These are phyloP conservation scores for Danionella dracula DNA, from an alignment of 2,797 vertebrate species.

Conservation along the genomic window DNA sequence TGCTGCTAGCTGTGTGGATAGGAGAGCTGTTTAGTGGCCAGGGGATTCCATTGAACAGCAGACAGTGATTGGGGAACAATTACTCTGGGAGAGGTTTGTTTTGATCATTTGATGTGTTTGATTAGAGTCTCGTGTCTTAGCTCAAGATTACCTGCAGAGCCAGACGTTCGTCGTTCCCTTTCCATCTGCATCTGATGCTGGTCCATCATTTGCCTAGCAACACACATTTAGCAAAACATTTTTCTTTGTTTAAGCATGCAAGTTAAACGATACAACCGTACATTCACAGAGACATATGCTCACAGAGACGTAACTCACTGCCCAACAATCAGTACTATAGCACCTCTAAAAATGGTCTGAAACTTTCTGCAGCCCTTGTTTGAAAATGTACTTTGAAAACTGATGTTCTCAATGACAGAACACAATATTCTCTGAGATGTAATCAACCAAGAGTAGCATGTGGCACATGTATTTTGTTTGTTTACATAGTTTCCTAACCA, in stretches of 20 bases:
- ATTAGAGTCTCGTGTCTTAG: background rate
- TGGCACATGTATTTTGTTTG: too few species aligned
- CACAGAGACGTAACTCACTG: too few species aligned
- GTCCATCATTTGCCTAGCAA: slow-evolving; percentile 88
- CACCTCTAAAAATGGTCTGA: too few species aligned
- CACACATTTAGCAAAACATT: background rate
- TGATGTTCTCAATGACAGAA: too few species aligned
- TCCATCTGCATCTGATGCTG: slow-evolving; percentile 91
- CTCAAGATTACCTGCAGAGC: slow-evolving; percentile 75
- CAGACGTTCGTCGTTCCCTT: slow-evolving; percentile 88
- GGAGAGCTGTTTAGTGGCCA: background rate
- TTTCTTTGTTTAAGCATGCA: background rate
- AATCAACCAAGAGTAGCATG: too few species aligned
- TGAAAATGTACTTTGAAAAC: too few species aligned
- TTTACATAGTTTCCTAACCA: too few species aligned
- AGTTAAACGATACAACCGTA: too few species aligned
- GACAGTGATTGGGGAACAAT: background rate
- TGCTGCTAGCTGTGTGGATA: slow-evolving; percentile 9
- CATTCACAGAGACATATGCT: too few species aligned
- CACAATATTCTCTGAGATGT: too few species aligned
- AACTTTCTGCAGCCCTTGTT: too few species aligned
- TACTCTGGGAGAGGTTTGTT: background rate
- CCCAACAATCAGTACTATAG: too few species aligned
- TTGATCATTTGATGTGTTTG: slow-evolving; percentile 24
- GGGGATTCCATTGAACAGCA: slow-evolving; percentile 5